Base-by-base conservation (phyloP, 2,888 invertebrate species). In the Callinectes sapidus region DNA sequence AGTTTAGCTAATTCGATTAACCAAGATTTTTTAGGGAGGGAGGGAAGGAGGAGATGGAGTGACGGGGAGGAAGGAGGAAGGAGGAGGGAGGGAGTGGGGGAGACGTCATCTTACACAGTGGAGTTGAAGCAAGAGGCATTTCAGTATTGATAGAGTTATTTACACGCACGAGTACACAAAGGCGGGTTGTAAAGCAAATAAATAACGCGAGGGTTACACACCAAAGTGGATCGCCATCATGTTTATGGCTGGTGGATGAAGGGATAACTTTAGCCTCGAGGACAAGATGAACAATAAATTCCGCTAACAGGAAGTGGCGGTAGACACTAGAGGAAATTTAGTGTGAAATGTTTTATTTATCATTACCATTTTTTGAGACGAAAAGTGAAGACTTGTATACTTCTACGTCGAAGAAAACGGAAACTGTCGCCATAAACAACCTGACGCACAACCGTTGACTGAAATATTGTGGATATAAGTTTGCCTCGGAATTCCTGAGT, bases 211-310 rank as follows among this genome's bases (percentile, higher is more conserved):
- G 81, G 81, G 81, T 81, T 35, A 81, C 35, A 16, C 81, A 81
- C 16, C 81, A 35, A 32, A 5, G 81, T 35, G 35, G 81, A 81
- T 81, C 81, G 35, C 35, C 81, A 35, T 35, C 81, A 35, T 32
- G n/a, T 81, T 81, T 81, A 81, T 81, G 81, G n/a, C 14, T 16
- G 35, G 6, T 16, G 81, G 35, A 81, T 35, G 81, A 35, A 81
- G 81, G 81, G 81, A 81, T 81, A 81, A 81, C 81, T 81, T 81
- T 35, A 2, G 18, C 14, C 35, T 35, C 81, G 81, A 81, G 81
- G 81, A 81, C 81, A 35, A 35, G 35, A 81, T 81, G 81, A 81
- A 81, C 81, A 35, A 81, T 81, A 81, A 81, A 81, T 81, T 35
- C 81, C 81, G 35, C 35, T 81, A 81, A 81, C 81, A 81, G 81